A percentile compares a stretch with the other conserved stretches of the same genome.
phyloP scores from a whole-genome alignment of 1,140 invertebrate genomes.

The Tachypleus tridentatus region DNA sequence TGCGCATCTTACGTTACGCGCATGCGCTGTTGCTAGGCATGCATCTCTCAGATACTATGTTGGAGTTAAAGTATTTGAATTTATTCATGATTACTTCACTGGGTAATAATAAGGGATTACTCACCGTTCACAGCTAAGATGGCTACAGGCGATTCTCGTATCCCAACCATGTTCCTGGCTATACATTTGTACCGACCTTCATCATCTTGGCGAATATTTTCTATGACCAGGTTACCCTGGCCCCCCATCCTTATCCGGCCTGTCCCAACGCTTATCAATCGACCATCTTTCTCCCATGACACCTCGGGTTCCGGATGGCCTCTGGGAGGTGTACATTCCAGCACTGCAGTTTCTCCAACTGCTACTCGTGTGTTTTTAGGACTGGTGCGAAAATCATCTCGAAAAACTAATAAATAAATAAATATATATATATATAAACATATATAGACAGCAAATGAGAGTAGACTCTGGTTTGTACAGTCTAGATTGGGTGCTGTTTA shows the following conservation, averaged over 20 bases:
- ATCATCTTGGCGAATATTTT: constrained; percentile 62
- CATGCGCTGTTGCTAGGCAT: too few relatives aligned
- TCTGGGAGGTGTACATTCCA: constrained; percentile 81
- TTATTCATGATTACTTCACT: too few relatives aligned
- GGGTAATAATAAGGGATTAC: constrained; percentile 18
- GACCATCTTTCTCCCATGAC: not conserved
- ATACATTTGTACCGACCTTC: constrained; percentile 72
- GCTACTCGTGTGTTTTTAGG: constrained; percentile 77
- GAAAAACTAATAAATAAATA: constrained; percentile 56
- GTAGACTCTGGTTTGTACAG: too few relatives aligned
- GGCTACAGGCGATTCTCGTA: constrained; percentile 56
- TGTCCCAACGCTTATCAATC: constrained; percentile 6
- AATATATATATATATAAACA: not conserved
- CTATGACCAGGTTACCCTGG: constrained; percentile 63
- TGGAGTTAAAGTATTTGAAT: too few relatives aligned
- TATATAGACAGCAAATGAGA: too few relatives aligned
- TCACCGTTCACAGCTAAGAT: constrained; percentile 64
- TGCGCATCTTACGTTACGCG: too few relatives aligned
- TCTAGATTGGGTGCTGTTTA: too few relatives aligned
- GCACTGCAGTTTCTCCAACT: constrained; percentile 71
- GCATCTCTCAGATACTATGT: too few relatives aligned
- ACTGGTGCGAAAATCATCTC: constrained; percentile 78
- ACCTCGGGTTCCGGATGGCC: constrained; percentile 55
- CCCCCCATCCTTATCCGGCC: constrained; percentile 46
- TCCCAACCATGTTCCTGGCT: constrained; percentile 71